Base-by-base conservation (phyloP, 2,797 vertebrate genomes). In the Hyperoplus lanceolatus region DNA sequence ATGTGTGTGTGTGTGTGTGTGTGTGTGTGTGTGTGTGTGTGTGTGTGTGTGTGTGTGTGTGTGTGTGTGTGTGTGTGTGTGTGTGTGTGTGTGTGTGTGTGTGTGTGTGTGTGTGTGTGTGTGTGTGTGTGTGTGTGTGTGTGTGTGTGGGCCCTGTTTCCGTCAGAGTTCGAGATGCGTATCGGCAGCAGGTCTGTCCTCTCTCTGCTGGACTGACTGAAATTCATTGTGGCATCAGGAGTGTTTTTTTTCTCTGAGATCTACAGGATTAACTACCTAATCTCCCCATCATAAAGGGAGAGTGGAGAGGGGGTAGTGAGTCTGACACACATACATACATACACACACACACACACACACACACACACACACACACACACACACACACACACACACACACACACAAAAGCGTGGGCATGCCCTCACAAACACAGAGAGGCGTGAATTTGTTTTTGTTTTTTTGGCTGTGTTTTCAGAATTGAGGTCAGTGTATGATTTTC, bases 181-280 rank as follows among this genome's bases (percentile, higher is more conserved):
- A 83, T 92, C 70, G n/a, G 81, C 84, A 85, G 82, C 69, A 87
- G 76, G 87, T 87, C 89, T 90, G 84, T 84, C 83, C 83, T 84
- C 71, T 90, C 83, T 85, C 83, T 87, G 67, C 63, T 78, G 82
- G 86, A 63, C 83, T 85, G 87, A 88, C 79, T 84, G 80, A 90
- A 91, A 93, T 89, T 82, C 78, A 86, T 90, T 91, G 90, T 92
- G 92, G 88, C 90, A 90, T 87, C 88, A 89, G 88, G 83, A 92
- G 87, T 87, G 80, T 85, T 80, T 92, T 87, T 87, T 92, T 92
- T 87, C 87, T 81, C 80, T 65, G 84, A 90, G 88, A 89, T 90
- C 87, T 92, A 82, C 89, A 69, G 88, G 93, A 93, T 94, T 93
- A 94, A 90, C 90, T 18, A 87, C 84, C 86, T 92, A 93, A 94